phyloP scores from a whole-genome alignment of 2,888 invertebrate species.

The Dinocampus coccinellae region DNA sequence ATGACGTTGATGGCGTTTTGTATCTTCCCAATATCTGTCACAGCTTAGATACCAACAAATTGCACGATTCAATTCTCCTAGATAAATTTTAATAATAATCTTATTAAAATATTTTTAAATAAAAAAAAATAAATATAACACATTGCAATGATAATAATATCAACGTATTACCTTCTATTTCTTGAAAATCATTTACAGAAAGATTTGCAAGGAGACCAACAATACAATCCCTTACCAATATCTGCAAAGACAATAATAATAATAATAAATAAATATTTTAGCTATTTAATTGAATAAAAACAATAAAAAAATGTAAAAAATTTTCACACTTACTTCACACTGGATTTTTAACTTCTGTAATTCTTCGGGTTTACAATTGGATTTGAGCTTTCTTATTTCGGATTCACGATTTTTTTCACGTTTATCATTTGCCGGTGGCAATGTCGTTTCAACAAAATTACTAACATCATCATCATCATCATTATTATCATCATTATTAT shows the following conservation, averaged over 20 bases:
- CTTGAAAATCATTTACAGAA: slow-evolving; percentile 85
- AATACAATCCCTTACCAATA: slow-evolving; percentile 85
- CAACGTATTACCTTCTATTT: slow-evolving; percentile 80
- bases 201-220: slow-evolving; percentile 84
- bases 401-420: slow-evolving; percentile 76
- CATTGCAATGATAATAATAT: background rate
- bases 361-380: slow-evolving; percentile 85
- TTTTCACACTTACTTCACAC: slow-evolving; percentile 72
- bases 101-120: too few species aligned
- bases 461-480: slow-evolving; percentile 70
- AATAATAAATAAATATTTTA: too few species aligned
- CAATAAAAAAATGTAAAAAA: too few species aligned
- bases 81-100: background rate
- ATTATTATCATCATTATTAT: slow-evolving; percentile 76
- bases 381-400: slow-evolving; percentile 80
- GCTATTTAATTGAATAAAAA: too few species aligned
- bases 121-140: background rate
- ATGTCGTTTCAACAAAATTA: slow-evolving; percentile 78
- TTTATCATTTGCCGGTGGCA: slow-evolving; percentile 75
- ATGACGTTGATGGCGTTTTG: slow-evolving; percentile 78
- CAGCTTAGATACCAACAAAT: slow-evolving; percentile 94
- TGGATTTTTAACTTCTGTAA: slow-evolving; percentile 80
- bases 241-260: too few species aligned
- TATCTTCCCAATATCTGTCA: slow-evolving; percentile 92
- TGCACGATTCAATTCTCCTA: slow-evolving; percentile 89